Evolutionary conservation across 2,797 vertebrate genomes (phyloP).

Genomic region (Pseudochromis fuscus): DNA sequence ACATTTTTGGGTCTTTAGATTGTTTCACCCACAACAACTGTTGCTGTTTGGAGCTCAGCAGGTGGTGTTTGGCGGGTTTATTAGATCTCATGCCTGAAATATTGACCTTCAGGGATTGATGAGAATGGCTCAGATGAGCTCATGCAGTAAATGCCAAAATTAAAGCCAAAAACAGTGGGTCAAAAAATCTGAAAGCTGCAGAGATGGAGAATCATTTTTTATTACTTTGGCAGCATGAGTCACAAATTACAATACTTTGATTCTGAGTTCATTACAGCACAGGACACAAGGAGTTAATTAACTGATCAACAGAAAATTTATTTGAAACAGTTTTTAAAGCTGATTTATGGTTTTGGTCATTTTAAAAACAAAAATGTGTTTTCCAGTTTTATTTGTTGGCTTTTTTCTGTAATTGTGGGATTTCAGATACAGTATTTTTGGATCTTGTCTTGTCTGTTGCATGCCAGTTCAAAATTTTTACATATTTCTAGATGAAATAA

Average conservation of each 20-base stretch:
- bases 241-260: background rate
- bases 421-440: background rate
- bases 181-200: background rate
- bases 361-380: background rate
- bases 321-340: background rate
- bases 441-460: background rate
- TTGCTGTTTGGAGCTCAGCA: constrained; percentile 7
- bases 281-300: background rate
- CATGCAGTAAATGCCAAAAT: background rate
- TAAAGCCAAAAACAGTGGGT: background rate
- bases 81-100: background rate
- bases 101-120: background rate
- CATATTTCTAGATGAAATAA: too few species aligned
- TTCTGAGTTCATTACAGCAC: background rate
- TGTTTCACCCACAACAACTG: background rate
- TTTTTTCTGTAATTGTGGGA: background rate
- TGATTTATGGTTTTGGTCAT: background rate
- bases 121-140: background rate
- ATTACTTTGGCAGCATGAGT: background rate
- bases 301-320: background rate
- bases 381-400: too few species aligned
- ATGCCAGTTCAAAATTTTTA: too few species aligned
- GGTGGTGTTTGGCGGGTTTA: background rate
- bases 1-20: background rate
- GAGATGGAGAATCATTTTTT: background rate